Percentiles rank a stretch among this genome's conserved stretches.
Conservation (phyloP, 1,140 invertebrate species). For the Plectus sambesii region DNA sequence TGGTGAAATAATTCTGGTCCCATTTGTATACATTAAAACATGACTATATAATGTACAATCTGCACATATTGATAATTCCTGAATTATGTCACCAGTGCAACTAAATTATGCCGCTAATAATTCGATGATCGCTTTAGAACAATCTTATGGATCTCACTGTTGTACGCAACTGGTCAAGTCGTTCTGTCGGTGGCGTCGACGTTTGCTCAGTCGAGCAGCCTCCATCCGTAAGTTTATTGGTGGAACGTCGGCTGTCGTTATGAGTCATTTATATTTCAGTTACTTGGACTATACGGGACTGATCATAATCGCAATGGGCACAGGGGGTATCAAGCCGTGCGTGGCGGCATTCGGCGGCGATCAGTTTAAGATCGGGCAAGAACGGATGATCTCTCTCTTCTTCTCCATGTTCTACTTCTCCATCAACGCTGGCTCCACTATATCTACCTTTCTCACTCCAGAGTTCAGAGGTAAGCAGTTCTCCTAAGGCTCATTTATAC, state of each 20-base stretch:
- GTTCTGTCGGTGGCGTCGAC: conserved; percentile 61
- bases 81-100: too few relatives aligned
- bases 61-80: conserved; percentile 1
- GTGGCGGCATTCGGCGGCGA: conserved; percentile 92
- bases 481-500: too few relatives aligned
- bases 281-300: conserved; percentile 48
- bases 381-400: conserved; percentile 54
- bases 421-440: conserved; percentile 77
- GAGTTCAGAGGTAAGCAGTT: conserved; percentile 55
- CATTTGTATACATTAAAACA: background rate
- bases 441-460: conserved; percentile 79
- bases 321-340: conserved; percentile 92
- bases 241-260: conserved; percentile 49
- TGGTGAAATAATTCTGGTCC: too few relatives aligned
- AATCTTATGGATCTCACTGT: conserved; percentile 48
- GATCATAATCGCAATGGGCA: conserved; percentile 68
- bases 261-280: background rate
- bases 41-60: background rate
- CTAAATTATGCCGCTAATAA: background rate
- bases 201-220: conserved; percentile 50
- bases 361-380: conserved; percentile 67
- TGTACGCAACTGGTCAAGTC: conserved; percentile 74
- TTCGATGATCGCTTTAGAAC: conserved; percentile 43
- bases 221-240: conserved; percentile 51
- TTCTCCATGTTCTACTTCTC: conserved; percentile 88